Base-by-base conservation (phyloP, 2,113 vertebrate genomes). In the Pardalotus punctatus region DNA sequence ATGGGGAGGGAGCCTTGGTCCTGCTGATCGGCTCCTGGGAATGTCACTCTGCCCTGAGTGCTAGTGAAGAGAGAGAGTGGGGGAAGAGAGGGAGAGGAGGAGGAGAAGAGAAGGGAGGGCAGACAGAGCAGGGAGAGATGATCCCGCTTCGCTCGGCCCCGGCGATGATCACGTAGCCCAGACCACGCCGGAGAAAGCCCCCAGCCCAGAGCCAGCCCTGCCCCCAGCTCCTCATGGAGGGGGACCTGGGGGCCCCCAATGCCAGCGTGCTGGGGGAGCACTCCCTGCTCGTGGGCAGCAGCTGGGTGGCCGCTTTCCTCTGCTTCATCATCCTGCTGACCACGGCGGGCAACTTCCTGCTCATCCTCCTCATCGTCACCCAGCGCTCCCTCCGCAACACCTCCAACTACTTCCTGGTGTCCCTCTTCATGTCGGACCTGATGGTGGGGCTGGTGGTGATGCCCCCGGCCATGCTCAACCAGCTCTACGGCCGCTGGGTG, bases 381-480 rank as follows among this genome's bases (percentile, higher is more conserved):
- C 99, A 99, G 95, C 99, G 98, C 53, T 98, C 99, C 28, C 97
- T 99, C 92, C 98, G 99, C 74, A 99, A 99, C 98, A 99, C 99
- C 77, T 99, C 99, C 82, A 99, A 99, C 98, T 99, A 98, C 88
- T 99, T 99, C 98, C 94, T 99, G 96, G 99, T 99, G 95, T 99
- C 99, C 16, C 98, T 99, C 70, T 99, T 99, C 98, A 98, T 99
- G 91, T 99, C 99, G 0, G 99, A 99, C 98, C 98, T 99, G 54
- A 98, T 99, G 99, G 99, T 99, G 98, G 99, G 99, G 12, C 73
- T 99, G 97, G 99, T 99, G 97, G 99, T 99, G 78, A 99, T 99
- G 99, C 99, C 99, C 3, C 99, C 99, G 0, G 99, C 99, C 93
- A 99, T 99, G 99, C 98, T 99, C 69, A 99, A 99, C 31, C 98